Evolutionary conservation across 37 sponge, comb jelly and placozoan species (phyloP).

Genomic region (Geodia barretti): DNA sequence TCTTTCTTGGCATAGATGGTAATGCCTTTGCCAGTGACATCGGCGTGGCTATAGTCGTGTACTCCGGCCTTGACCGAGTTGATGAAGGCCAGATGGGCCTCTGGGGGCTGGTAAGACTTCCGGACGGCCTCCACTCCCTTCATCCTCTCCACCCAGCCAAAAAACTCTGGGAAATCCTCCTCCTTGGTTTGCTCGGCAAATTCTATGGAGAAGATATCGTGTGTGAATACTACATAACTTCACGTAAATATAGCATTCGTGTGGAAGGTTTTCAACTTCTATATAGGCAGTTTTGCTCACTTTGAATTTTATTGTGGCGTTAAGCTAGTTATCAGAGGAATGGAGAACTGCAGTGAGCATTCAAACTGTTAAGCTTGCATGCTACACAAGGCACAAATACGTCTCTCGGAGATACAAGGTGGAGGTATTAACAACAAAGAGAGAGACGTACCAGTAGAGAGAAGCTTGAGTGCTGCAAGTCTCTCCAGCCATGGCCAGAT

Average conservation of each 20-base stretch:
- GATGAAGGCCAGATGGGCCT: conserved; percentile 39
- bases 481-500: conserved; percentile 81
- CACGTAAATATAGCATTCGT: too few species aligned
- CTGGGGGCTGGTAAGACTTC: conserved; percentile 27
- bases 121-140: conserved; percentile 56
- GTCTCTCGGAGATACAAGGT: too few species aligned
- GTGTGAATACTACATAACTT: too few species aligned
- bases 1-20: conserved; percentile 55
- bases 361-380: too few species aligned
- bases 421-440: not conserved
- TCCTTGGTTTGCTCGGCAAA: conserved; percentile 4
- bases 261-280: too few species aligned
- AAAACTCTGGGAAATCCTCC: conserved; percentile 44
- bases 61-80: not conserved
- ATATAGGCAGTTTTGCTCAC: too few species aligned
- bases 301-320: too few species aligned
- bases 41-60: conserved; percentile 37
- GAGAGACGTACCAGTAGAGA: conserved; percentile 22
- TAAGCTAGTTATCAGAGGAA: too few species aligned
- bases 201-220: conserved; percentile 11
- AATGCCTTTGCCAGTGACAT: conserved; percentile 28
- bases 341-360: not conserved
- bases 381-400: too few species aligned
- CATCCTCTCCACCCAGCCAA: conserved; percentile 57
- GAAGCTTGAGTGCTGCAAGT: conserved; percentile 22